A percentile compares a stretch with the other conserved stretches of the same genome.
Conservation (phyloP, 2,888 invertebrate species). For the Philereme transversata region DNA sequence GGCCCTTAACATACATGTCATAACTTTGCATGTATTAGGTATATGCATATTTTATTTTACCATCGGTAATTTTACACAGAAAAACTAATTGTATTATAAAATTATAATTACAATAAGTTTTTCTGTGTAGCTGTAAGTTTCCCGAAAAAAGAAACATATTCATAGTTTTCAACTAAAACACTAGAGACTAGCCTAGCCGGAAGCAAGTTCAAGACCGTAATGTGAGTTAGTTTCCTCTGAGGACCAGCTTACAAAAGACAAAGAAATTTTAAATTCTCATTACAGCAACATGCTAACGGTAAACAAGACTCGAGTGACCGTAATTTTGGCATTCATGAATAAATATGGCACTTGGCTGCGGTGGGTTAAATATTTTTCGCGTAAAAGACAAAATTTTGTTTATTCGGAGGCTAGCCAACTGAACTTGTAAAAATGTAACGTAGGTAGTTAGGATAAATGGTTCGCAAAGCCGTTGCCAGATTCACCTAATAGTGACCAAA, state of each 20-base stretch:
- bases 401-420: conserved; percentile 29
- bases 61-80: no score
- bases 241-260: conserved; percentile 27
- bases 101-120: no score
- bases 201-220: conserved; percentile 36
- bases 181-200: conserved; percentile 29
- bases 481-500: no score
- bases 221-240: conserved; percentile 33
- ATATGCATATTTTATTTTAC: no score
- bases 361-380: conserved; percentile 29
- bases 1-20: no score
- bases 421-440: background rate
- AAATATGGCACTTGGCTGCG: conserved; percentile 30
- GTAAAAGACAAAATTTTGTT: conserved; percentile 32
- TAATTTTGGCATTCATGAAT: conserved; percentile 35
- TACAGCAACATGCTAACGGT: conserved; percentile 31
- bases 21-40: no score
- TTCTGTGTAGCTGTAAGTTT: no score
- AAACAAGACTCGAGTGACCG: conserved; percentile 34
- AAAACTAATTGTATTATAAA: no score
- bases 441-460: no score
- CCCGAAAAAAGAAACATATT: conserved; percentile 3
- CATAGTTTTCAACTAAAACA: conserved; percentile 28
- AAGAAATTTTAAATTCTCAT: conserved; percentile 37
- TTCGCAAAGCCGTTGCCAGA: no score